These are phyloP conservation scores for Theristus sp. DNA, from an alignment of 2,888 invertebrate species.

Conservation along the genomic window DNA sequence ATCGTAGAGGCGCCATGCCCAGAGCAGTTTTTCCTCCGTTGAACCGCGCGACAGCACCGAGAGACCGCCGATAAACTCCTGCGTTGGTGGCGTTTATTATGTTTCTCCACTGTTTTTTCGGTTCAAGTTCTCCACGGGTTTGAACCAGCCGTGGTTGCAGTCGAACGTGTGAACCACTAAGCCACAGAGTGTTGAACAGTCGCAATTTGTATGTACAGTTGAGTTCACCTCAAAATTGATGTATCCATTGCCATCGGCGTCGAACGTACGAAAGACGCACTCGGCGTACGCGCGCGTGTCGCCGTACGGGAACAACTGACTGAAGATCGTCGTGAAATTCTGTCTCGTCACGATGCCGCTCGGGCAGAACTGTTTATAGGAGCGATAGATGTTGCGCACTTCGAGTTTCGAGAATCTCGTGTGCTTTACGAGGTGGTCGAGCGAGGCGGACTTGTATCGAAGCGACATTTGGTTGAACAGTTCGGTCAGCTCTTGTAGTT, in stretches of 20 bases:
- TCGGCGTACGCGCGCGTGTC: neutral
- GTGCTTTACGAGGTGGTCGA: no score
- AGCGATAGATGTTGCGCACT: neutral
- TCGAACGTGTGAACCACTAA: no score
- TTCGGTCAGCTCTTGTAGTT: no score
- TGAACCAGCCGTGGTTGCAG: no score
- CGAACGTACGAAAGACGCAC: neutral
- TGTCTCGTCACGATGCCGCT: neutral
- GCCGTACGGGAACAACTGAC: neutral
- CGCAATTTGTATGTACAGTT: no score
- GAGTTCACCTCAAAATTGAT: neutral
- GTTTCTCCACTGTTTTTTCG: no score
- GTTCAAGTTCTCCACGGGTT: no score
- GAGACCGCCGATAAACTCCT: neutral
- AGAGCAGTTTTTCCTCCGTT: neutral
- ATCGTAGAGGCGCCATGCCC: neutral
- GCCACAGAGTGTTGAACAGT: no score
- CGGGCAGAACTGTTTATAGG: neutral
- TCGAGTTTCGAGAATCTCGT: no score
- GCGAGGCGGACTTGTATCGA: no score
- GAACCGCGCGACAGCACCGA: neutral
- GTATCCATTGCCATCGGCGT: neutral
- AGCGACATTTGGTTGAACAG: no score
- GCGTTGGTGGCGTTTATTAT: no score
- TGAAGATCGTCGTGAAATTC: neutral